Percentiles rank a stretch among this genome's conserved stretches.
phyloP scores from a whole-genome alignment of 2,888 invertebrate species.

The Lepeophtheirus nordmannii region DNA sequence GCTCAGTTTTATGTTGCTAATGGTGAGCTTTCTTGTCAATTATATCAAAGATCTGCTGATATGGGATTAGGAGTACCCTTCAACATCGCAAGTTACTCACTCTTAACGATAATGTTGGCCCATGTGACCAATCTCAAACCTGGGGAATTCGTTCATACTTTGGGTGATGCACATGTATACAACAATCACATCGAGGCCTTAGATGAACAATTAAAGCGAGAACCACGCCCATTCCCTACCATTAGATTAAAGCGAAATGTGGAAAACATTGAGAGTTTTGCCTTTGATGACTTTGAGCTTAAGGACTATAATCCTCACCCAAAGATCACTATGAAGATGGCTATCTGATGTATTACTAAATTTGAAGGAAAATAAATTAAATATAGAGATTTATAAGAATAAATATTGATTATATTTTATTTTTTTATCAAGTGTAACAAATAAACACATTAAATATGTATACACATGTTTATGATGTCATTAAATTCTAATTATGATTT shows the following conservation, averaged over 20 bases:
- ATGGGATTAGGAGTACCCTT: constrained; percentile 97
- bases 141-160: constrained; percentile 81
- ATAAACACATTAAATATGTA: background rate
- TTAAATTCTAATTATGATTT: too few relatives aligned
- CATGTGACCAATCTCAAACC: constrained; percentile 80
- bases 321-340: constrained; percentile 84
- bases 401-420: constrained; percentile 2
- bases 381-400: background rate
- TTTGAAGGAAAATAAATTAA: background rate
- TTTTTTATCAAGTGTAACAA: constrained; percentile 3
- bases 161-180: constrained; percentile 92
- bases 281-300: constrained; percentile 66
- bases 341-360: constrained; percentile 42
- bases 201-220: constrained; percentile 57
- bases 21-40: constrained; percentile 54
- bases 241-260: constrained; percentile 58
- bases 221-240: constrained; percentile 65
- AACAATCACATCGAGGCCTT: constrained; percentile 71
- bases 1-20: constrained; percentile 80
- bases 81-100: constrained; percentile 89
- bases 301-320: constrained; percentile 70
- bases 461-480: too few relatives aligned
- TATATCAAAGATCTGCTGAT: constrained; percentile 93
- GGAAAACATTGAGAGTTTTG: constrained; percentile 67
- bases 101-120: constrained; percentile 88